Percentiles rank a stretch among this genome's conserved stretches.
Evolutionary conservation across 2,113 vertebrate genomes (phyloP).

Genomic region (Labrus mixtus): DNA sequence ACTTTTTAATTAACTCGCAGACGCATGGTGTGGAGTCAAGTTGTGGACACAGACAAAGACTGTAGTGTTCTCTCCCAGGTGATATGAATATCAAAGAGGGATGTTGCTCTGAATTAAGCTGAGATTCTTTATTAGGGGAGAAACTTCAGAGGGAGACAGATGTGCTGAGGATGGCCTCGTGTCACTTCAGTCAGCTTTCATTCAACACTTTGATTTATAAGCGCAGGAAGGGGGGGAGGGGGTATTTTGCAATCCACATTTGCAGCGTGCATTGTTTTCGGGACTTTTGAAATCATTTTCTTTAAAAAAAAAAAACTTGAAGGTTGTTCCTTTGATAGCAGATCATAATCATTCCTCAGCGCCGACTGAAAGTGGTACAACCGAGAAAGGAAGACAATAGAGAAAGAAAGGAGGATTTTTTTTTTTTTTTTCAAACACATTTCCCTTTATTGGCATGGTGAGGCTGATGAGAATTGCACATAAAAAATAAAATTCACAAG

Average conservation of each 20-base stretch:
- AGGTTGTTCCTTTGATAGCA: slow-evolving; percentile 52
- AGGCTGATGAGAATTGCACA: slow-evolving; percentile 98
- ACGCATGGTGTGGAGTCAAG: slow-evolving; percentile 70
- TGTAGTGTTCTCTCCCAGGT: slow-evolving; percentile 62
- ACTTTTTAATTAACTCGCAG: slow-evolving; percentile 81
- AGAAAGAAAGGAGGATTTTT: slow-evolving; percentile 33
- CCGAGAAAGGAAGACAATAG: slow-evolving; percentile 33
- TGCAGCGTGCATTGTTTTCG: slow-evolving; percentile 47
- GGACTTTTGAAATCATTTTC: background rate
- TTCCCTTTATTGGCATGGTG: slow-evolving; percentile 99
- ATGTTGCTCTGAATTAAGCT: slow-evolving; percentile 49
- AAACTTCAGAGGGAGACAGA: slow-evolving; percentile 67
- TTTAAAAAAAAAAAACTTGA: slow-evolving; percentile 24
- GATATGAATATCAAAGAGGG: slow-evolving; percentile 76
- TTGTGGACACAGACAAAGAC: slow-evolving; percentile 75
- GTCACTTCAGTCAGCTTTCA: slow-evolving; percentile 54
- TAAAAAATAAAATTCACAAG: slow-evolving; percentile 94
- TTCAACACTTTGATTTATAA: slow-evolving; percentile 42
- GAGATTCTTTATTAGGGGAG: slow-evolving; percentile 78
- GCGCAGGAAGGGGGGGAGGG: background rate
- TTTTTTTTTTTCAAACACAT: slow-evolving; percentile 90
- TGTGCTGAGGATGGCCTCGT: slow-evolving; percentile 58
- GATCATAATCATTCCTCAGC: slow-evolving; percentile 45
- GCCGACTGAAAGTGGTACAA: slow-evolving; percentile 44
- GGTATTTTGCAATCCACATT: slow-evolving; percentile 29